Base-by-base conservation (phyloP, 2,888 invertebrate species). In the Acronicta alni region DNA sequence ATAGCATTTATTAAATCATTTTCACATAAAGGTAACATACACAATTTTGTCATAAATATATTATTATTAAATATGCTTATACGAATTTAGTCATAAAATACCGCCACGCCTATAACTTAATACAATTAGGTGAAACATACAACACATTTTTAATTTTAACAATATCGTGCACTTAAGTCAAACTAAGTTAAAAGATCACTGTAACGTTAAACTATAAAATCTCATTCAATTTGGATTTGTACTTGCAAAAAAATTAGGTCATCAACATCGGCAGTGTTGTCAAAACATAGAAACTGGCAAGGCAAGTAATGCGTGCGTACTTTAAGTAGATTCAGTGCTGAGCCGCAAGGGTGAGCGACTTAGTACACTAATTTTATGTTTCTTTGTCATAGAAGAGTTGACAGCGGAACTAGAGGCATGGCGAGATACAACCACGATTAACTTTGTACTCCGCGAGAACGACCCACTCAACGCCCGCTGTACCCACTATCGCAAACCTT, bases 221-320 rank as follows among this genome's bases (percentile, higher is more conserved):
- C 89, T 93, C 93, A 92, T 92, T 93, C 92, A 91, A 89, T 89
- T 93, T 87, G 91, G 92, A 93, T 93, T 94, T 94, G 93, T 94
- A 94, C 93, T 94, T 90, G 92, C 93, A 92, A 91, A 79, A 67
- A 90, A 89, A 90, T 89, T 89, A 89, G 88, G 86, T 89, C 87
- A 85, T 86, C 84, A 90, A 87, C 85, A 88, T 87, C 88, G 92
- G 91, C 91, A 89, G 89, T 92, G 89, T 89, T 87, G 84, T 87
- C 86, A 91, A 89, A 92, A 92, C 93, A 93, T 93, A 93, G 93
- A 93, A 89, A 92, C 93, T 89, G 93, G 93, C 93, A 93, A 92
- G 91, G 88, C 92, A 91, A 90, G 91, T 87, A 83, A 82, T 90
- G 90, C 92, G 93, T 92, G 92, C 93, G 93, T 90, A 91, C 91